Evolutionary conservation across 2,888 invertebrate genomes (phyloP).

Genomic region (Cenopis cana): DNA sequence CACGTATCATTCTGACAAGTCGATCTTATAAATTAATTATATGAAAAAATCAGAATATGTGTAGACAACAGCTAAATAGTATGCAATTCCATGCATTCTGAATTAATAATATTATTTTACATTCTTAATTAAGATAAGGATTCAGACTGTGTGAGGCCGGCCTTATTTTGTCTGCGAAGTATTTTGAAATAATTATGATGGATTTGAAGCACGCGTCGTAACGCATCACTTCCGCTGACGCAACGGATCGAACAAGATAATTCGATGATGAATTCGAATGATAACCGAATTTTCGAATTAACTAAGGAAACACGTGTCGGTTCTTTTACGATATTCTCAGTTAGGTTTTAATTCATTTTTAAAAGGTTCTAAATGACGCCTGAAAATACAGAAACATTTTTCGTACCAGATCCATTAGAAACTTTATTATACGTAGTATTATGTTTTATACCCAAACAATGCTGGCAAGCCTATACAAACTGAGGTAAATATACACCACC

Average conservation of each 20-base stretch:
- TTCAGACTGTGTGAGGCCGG: too few relatives aligned
- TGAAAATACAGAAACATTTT: too few relatives aligned
- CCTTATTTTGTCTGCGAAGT: background rate
- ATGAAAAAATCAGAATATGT: too few relatives aligned
- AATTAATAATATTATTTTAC: too few relatives aligned
- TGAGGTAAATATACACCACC: background rate
- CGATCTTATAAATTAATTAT: too few relatives aligned
- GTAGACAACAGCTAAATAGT: too few relatives aligned
- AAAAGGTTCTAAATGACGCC: too few relatives aligned
- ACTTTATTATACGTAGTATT: background rate
- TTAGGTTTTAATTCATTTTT: background rate
- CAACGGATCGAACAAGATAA: slow-evolving; percentile 59
- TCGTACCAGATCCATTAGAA: too few relatives aligned
- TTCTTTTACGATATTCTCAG: slow-evolving; percentile 25
- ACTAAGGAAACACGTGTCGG: slow-evolving; percentile 48
- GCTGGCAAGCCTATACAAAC: background rate
- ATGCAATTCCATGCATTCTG: too few relatives aligned
- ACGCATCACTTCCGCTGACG: slow-evolving; percentile 67
- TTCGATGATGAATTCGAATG: slow-evolving; percentile 53
- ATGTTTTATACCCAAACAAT: background rate
- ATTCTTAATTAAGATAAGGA: too few relatives aligned
- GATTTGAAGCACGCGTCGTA: slow-evolving; percentile 71
- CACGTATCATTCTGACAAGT: too few relatives aligned
- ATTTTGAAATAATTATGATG: slow-evolving; percentile 64
- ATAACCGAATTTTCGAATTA: slow-evolving; percentile 49